A percentile compares a stretch with the other conserved stretches of the same genome.
These are phyloP conservation scores for Thunnus thynnus DNA, from an alignment of 2,113 vertebrate genomes.

Conservation along the genomic window DNA sequence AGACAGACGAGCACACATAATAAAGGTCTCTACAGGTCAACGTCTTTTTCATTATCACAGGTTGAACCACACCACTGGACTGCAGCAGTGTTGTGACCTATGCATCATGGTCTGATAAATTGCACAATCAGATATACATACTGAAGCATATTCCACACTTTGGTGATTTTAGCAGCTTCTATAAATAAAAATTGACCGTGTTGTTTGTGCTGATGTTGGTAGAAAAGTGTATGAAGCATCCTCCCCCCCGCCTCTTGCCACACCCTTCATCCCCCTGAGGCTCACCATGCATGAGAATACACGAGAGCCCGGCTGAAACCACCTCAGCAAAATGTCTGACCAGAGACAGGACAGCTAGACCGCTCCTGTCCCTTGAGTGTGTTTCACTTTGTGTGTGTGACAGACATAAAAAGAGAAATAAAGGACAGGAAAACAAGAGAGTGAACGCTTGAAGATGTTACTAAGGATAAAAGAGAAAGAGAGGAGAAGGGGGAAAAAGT, in stretches of 20 bases:
- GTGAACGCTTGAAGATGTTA: not conserved
- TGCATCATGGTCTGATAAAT: constrained; percentile 42
- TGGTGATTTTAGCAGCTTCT: constrained; percentile 54
- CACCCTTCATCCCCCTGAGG: constrained; percentile 61
- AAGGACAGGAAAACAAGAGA: constrained; percentile 7
- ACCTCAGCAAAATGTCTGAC: constrained; percentile 72
- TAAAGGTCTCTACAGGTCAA: constrained; percentile 38
- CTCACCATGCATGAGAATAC: constrained; percentile 44
- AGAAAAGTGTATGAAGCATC: constrained; percentile 61
- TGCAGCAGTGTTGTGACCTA: constrained; percentile 9
- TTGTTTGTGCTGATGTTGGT: constrained; percentile 79
- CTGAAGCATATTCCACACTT: constrained; percentile 67
- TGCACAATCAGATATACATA: constrained; percentile 51
- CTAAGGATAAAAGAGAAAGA: not conserved
- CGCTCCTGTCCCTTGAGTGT: constrained; percentile 1
- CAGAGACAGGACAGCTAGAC: constrained; percentile 44
- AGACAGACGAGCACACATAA: constrained; percentile 20
- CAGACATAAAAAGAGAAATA: constrained; percentile 10
- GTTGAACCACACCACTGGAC: constrained; percentile 19
- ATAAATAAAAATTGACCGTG: constrained; percentile 72
- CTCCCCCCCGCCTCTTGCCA: constrained; percentile 40
- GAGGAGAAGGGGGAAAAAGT: not conserved
- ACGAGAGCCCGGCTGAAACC: constrained; percentile 42
- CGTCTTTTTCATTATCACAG: constrained; percentile 35
- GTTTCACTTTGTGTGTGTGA: not conserved